Evolutionary conservation across 2,113 vertebrate genomes (phyloP).

Genomic region (Castor canadensis): DNA sequence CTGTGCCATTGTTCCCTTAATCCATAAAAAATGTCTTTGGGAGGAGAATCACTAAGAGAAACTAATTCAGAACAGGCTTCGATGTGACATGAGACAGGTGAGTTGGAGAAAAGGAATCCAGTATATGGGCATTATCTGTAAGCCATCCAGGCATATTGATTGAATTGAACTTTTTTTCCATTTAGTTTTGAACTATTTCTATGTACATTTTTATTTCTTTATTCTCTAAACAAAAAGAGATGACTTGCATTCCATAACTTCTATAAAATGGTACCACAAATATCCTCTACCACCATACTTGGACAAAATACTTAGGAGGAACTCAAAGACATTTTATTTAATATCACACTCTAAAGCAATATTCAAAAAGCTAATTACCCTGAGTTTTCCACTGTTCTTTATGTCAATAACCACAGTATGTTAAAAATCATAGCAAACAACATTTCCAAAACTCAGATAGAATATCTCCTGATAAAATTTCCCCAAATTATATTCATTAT

Average conservation of each 20-base stretch:
- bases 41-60: neutral
- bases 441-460: neutral
- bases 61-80: neutral
- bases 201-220: neutral
- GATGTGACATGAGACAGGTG: neutral
- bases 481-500: neutral
- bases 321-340: neutral
- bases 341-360: neutral
- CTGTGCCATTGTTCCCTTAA: neutral
- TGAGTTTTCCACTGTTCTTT: neutral
- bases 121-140: neutral
- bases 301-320: neutral
- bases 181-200: slow-evolving; percentile 1
- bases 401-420: neutral
- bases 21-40: neutral
- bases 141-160: neutral
- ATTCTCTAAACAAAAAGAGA: neutral
- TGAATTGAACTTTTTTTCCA: neutral
- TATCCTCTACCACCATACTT: neutral
- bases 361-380: neutral
- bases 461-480: neutral
- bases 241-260: neutral
- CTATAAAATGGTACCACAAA: neutral
- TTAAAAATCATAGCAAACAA: neutral
- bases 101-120: neutral